Percentiles rank a stretch among this genome's conserved stretches.
Conservation (phyloP, 2,888 invertebrate species). For the Rhingia campestris region DNA sequence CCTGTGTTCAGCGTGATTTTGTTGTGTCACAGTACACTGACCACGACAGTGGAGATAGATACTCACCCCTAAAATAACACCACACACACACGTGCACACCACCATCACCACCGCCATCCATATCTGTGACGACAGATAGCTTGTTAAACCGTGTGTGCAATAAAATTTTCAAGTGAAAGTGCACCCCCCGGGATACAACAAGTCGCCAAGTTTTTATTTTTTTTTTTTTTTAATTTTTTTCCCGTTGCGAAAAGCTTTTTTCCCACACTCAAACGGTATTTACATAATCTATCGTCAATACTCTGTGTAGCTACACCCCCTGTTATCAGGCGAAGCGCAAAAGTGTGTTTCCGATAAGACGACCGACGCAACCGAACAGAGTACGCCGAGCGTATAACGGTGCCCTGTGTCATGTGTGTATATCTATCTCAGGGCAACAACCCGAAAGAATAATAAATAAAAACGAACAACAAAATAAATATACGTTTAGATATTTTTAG, state of each 20-base stretch:
- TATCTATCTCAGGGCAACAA: conserved; percentile 54
- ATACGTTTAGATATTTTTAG: conserved; percentile 60
- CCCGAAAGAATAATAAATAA: conserved; percentile 58
- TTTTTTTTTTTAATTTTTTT: background rate
- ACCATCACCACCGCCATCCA: background rate
- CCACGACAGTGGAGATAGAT: conserved; percentile 46
- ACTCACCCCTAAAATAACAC: conserved; percentile 22
- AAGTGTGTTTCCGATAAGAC: conserved; percentile 58
- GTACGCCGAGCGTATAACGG: background rate
- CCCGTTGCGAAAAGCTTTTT: conserved; percentile 1
- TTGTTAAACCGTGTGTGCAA: background rate
- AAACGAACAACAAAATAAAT: conserved; percentile 5
- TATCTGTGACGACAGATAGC: background rate
- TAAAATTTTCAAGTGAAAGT: conserved; percentile 7
- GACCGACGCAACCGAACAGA: conserved; percentile 16
- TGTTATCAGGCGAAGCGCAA: conserved; percentile 54
- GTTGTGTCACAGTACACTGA: conserved; percentile 70
- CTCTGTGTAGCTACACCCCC: conserved; percentile 10
- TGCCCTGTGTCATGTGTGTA: conserved; percentile 23
- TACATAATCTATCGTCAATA: conserved; percentile 48
- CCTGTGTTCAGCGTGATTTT: conserved; percentile 29
- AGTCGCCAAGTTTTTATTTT: background rate
- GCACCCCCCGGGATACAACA: background rate
- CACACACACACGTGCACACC: background rate
- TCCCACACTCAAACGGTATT: conserved; percentile 55